phyloP scores from a whole-genome alignment of 2,113 vertebrate genomes.

The Upupa epops region DNA sequence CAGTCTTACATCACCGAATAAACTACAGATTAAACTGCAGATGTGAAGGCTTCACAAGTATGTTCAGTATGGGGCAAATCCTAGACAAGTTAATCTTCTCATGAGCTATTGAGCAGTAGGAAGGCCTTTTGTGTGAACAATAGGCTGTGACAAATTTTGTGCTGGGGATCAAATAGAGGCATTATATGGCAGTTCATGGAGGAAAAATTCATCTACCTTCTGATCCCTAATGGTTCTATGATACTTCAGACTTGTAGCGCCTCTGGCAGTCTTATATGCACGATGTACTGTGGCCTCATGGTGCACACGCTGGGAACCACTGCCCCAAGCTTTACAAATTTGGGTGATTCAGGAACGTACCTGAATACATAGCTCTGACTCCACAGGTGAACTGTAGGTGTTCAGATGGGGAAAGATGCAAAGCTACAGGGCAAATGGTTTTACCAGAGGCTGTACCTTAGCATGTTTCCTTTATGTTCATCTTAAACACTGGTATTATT shows the following conservation, averaged over 20 bases:
- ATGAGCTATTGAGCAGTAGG: neutral
- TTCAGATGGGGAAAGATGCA: neutral
- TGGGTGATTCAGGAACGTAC: neutral
- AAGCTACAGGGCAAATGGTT: neutral
- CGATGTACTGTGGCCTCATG: rapidly evolving
- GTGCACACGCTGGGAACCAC: neutral
- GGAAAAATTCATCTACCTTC: no score
- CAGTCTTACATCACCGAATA: neutral
- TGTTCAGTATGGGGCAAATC: neutral
- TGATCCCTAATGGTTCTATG: no score
- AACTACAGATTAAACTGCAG: neutral
- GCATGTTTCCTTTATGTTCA: neutral
- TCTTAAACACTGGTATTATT: neutral
- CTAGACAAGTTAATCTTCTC: neutral
- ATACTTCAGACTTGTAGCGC: neutral
- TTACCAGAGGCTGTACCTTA: neutral
- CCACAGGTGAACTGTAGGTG: neutral
- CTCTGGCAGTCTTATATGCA: neutral
- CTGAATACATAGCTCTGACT: neutral
- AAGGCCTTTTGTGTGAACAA: neutral
- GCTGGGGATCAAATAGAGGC: neutral
- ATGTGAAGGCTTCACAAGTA: neutral
- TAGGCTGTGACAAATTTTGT: neutral
- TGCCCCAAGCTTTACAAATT: rapidly evolving
- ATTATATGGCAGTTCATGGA: neutral